phyloP scores from a whole-genome alignment of 2,113 vertebrate species.

The Malurus cyaneus region DNA sequence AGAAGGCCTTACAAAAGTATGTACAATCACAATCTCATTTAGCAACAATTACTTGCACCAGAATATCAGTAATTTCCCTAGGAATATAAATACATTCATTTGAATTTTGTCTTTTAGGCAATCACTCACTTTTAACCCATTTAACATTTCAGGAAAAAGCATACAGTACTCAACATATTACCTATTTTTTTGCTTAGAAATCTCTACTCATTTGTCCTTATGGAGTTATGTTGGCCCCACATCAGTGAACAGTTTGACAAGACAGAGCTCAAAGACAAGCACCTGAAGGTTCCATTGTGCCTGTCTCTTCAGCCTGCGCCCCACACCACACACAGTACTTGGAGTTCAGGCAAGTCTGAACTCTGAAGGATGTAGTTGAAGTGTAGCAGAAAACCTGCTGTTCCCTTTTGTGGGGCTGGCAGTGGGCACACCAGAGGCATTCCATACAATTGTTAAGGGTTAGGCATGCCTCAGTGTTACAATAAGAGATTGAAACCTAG shows the following conservation, averaged over 20 bases:
- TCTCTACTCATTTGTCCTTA: background rate
- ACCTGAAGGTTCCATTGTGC: background rate
- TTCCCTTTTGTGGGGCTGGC: background rate
- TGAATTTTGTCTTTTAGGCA: background rate
- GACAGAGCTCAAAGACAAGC: background rate
- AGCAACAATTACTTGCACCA: background rate
- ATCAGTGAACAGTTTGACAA: background rate
- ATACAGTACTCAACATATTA: background rate
- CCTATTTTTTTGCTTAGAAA: background rate
- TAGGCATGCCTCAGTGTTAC: background rate
- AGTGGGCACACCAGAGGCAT: background rate
- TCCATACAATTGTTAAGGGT: background rate
- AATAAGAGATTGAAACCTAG: background rate
- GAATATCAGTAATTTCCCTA: background rate
- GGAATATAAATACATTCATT: background rate
- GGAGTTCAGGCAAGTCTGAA: background rate
- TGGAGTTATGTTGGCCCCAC: background rate
- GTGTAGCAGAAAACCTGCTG: background rate
- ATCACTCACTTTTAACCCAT: background rate
- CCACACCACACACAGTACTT: background rate
- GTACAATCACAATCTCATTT: background rate
- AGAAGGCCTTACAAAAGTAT: background rate
- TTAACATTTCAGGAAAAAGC: background rate
- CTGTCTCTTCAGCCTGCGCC: background rate
- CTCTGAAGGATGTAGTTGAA: background rate